phyloP scores from a whole-genome alignment of 2,888 invertebrate species.

The Drosophila paracracens region DNA sequence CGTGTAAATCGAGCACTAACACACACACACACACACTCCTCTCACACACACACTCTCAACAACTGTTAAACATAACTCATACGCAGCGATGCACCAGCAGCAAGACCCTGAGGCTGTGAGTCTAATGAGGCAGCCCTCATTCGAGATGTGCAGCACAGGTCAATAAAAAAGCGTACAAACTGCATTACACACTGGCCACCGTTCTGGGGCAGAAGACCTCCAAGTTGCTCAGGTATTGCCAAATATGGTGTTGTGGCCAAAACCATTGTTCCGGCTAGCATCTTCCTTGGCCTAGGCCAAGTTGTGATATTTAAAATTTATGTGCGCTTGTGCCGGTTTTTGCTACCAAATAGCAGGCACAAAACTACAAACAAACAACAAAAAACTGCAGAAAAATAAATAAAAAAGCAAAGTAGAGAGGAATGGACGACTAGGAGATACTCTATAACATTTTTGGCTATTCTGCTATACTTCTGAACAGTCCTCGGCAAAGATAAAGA shows the following conservation, averaged over 20 bases:
- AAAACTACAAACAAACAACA: constrained; percentile 25
- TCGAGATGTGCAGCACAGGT: constrained; percentile 46
- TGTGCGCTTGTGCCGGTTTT: constrained; percentile 63
- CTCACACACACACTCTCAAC: constrained; percentile 1
- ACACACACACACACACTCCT: constrained; percentile 6
- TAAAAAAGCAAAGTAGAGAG: not conserved
- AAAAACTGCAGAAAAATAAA: constrained; percentile 7
- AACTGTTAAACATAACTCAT: constrained; percentile 64
- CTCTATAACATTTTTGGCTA: not conserved
- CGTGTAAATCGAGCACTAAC: constrained; percentile 71
- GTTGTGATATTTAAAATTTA: constrained; percentile 75
- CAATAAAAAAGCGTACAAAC: constrained; percentile 81
- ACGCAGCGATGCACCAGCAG: constrained; percentile 58
- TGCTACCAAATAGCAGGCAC: constrained; percentile 40
- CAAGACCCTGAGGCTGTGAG: constrained; percentile 1
- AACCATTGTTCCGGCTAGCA: constrained; percentile 61
- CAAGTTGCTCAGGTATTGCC: constrained; percentile 42
- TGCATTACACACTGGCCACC: constrained; percentile 59
- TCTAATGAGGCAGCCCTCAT: constrained; percentile 42
- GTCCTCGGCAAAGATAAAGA: not conserved
- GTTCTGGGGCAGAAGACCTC: constrained; percentile 16
- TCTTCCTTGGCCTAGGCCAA: constrained; percentile 47
- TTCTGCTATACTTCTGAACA: not conserved
- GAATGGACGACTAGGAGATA: not conserved
- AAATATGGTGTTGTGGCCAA: constrained; percentile 61